Evolutionary conservation across 2,113 vertebrate species (phyloP), one percentile per base, ranked within the genome.

Genomic region (Ranitomeya variabilis): DNA sequence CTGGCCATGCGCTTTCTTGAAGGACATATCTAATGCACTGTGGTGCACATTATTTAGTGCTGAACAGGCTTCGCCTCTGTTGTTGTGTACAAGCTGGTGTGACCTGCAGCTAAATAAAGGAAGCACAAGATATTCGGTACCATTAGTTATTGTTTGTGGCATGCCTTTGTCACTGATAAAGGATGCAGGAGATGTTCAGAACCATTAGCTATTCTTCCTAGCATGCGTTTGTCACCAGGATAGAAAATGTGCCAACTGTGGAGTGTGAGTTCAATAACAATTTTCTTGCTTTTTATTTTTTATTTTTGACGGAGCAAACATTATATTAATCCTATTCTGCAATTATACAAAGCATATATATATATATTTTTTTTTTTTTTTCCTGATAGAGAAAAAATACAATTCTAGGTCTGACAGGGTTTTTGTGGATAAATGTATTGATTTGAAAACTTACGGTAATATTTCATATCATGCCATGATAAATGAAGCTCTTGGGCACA

Each of bases 51-150:
- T 69, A 71, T 64, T 80, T 80, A 87, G 62, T 87, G 16, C 78
- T 80, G 23, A 87, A 37, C 73, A 67, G 76, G n/a, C 45, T 55
- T 26, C 31, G 78, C 77, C 77, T 87, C 78, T 71, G 78, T 67
- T 87, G 62, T 80, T 87, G 69, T 87, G 66, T 80, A 71, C 77
- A 87, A 67, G 54, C 37, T 59, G 52, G 66, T 71, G 78, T 73
- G 86, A 80, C 64, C 64, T 59, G 66, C 54, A 71, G 86, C 64
- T 69, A 71, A 87, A 87, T 81, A 31, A 71, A 71, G 78, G 86
- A 71, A 60, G 60, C 45, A 79, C 60, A 51, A 87, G 76, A 79
- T 78, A 59, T 87, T 78, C 73, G 67, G 59, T 87, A 18, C 60
- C 57, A 64, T 80, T 87, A 79, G 54, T 85, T 74, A 74, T 76